Base-by-base conservation (phyloP, 2,797 vertebrate species). In the Cryptoblepharus egeriae region DNA sequence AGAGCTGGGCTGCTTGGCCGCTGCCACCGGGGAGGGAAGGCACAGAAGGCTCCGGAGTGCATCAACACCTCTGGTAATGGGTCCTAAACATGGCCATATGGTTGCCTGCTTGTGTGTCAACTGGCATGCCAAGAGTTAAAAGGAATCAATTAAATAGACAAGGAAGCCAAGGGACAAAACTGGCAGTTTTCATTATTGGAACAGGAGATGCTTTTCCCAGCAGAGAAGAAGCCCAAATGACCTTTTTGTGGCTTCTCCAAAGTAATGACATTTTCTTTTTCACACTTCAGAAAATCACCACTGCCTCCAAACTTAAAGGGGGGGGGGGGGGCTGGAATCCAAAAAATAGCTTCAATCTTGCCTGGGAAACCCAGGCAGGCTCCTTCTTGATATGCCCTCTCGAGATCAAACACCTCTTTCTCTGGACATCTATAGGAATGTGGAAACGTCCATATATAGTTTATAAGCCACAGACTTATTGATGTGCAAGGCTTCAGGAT, bases 171-270 rank as follows among this genome's bases (percentile, higher is more conserved):
- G 55, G 85, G 91, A 77, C 39, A 82, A 77, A 74, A 88, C 69
- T 3, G 75, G 84, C 82, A 92, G 90, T 84, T 93, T 90, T 89
- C 86, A 81, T 93, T 90, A 91, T 91, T 91, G 88, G 91, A 92
- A 85, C 78, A 2, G 32, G 75, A 88, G 84, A 63, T 1, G n/a
- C 73, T 85, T 85, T 91, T 84, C 79, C 1, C 22, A 22, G 42
- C 28, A 75, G 83, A 82, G 69, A 58, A 11, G 58, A 68, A 61
- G 70, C 75, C 84, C 85, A 84, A 86, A 84, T 75, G 89, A 93
- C 88, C 83, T 93, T 91, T 88, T 69, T 2, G 80, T 92, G 78
- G 28, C 30, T 37, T 84, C 86, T 87, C 85, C 18, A 55, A 87
- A 93, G 83, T 89, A 95, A 87, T 75, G 88, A 73, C 67, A 75